Evolutionary conservation across 2,797 vertebrate species (phyloP), one percentile per base, ranked within the genome.

Genomic region (Megalops cyprinoides): DNA sequence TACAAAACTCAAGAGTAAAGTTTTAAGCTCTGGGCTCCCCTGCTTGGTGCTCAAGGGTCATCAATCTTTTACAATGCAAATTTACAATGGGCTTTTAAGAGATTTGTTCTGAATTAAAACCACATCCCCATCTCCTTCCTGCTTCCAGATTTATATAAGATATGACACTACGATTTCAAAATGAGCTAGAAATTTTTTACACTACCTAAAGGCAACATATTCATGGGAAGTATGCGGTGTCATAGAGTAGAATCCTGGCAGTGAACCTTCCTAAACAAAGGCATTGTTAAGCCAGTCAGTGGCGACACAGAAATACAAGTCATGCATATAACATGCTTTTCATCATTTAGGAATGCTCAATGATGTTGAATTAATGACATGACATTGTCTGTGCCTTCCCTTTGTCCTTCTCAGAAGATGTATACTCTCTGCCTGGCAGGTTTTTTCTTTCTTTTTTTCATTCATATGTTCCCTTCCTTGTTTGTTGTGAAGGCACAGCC

Each of bases 121-220:
- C 39, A 77, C 78, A 80, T 82, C 78, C 65, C n/a, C n/a, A n/a
- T 81, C 77, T 42, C 31, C 77, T 76, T 81, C 79, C 42, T 42
- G 79, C 58, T 76, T n/a, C n/a, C n/a, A n/a, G n/a, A n/a, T n/a
- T n/a, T n/a, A n/a, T n/a, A n/a, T n/a, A n/a, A n/a, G n/a, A n/a
- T n/a, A n/a, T 65, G 31, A 10, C 12, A 34, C 28, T 65, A 25
- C 60, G 65, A 28, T 65, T 31, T 31, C 31, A n/a, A n/a, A n/a
- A n/a, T 34, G 31, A 34, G 10, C 7, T 34, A 28, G n/a, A 6
- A 34, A 34, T 25, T 67, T 67, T 18, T 20, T 39, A 42, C 37
- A 6, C 4, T 31, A 39, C 20, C 15, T 39, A 42, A 42, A 69
- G 42, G n/a, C n/a, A 37, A 37, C 18, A 42, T 42, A n/a, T 25